phyloP scores from a whole-genome alignment of 1,140 invertebrate genomes.

The Anastatus disparis region DNA sequence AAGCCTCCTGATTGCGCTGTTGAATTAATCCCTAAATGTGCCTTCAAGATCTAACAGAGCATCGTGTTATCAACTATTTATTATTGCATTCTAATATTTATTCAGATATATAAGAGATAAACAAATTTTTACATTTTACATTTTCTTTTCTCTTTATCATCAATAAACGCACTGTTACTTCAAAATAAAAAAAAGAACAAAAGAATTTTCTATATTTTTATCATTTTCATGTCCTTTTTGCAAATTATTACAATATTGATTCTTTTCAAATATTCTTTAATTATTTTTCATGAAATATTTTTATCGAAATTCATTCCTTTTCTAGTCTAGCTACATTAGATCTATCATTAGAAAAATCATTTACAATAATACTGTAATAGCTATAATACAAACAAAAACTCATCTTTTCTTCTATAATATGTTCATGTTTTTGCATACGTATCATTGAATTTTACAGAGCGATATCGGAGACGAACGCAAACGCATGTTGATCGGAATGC shows the following conservation, averaged over 20 bases:
- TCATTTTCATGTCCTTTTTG: neutral
- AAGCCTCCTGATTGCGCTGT: conserved; percentile 66
- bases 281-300: neutral
- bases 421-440: conserved; percentile 35
- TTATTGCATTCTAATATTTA: conserved; percentile 37
- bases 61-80: conserved; percentile 44
- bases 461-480: conserved; percentile 70
- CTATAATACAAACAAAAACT: neutral
- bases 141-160: neutral
- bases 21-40: conserved; percentile 56
- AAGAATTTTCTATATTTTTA: neutral
- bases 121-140: conserved; percentile 4
- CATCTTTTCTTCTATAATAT: neutral
- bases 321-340: no score
- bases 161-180: conserved; percentile 3
- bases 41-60: conserved; percentile 40
- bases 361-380: neutral
- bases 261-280: no score
- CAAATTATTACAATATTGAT: no score
- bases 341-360: neutral
- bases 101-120: conserved; percentile 22
- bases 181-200: neutral
- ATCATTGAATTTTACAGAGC: conserved; percentile 57
- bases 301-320: neutral
- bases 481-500: conserved; percentile 69